Conservation (phyloP, 1,140 invertebrate species). For the Grapholita molesta region DNA sequence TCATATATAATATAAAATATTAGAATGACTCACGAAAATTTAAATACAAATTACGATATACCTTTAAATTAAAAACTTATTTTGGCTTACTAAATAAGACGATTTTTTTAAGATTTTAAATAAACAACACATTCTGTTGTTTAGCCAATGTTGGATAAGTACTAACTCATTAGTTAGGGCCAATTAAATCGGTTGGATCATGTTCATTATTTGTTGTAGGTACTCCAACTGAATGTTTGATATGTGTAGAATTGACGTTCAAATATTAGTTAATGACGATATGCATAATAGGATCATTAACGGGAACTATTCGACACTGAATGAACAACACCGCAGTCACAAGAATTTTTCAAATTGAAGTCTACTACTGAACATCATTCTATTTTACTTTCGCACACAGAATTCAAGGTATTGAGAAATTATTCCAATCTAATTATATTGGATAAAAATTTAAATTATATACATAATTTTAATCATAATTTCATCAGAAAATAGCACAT, state of each 20-base stretch:
- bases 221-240: neutral
- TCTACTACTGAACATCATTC: neutral
- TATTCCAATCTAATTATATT: too few species aligned
- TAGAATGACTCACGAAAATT: too few species aligned
- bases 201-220: neutral
- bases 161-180: too few species aligned
- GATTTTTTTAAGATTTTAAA: too few species aligned
- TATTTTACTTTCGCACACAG: neutral
- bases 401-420: neutral
- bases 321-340: too few species aligned
- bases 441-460: too few species aligned
- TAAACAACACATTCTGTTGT: neutral
- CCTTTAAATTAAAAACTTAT: too few species aligned
- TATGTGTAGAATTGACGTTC: neutral
- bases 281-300: neutral
- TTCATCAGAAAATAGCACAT: neutral
- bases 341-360: too few species aligned
- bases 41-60: too few species aligned
- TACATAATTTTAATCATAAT: too few species aligned
- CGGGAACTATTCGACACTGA: neutral
- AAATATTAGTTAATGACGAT: neutral
- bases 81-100: too few species aligned
- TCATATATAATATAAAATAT: too few species aligned
- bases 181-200: neutral
- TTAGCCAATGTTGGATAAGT: neutral